Percentiles rank a stretch among this genome's conserved stretches.
phyloP scores from a whole-genome alignment of 2,113 vertebrate species.

The Tetrao urogallus region DNA sequence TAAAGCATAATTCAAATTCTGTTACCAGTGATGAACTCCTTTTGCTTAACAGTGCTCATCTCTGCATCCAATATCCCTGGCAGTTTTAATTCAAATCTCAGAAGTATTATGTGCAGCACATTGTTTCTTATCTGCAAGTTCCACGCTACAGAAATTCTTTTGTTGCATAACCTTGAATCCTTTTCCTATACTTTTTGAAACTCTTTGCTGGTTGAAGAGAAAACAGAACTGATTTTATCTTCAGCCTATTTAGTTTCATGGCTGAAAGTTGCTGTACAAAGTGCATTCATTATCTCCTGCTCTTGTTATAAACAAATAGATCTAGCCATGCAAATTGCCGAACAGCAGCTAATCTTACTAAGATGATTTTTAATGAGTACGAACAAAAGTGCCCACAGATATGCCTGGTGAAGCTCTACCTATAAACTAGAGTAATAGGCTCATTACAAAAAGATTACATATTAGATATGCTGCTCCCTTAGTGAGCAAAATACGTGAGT shows the following conservation, averaged over 20 bases:
- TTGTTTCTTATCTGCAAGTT: conserved; percentile 60
- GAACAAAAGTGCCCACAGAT: conserved; percentile 56
- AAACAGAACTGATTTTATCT: conserved; percentile 35
- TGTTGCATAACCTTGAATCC: conserved; percentile 42
- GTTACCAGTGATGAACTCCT: conserved; percentile 39
- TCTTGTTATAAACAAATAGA: conserved; percentile 48
- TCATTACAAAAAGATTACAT: conserved; percentile 44
- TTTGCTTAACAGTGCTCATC: conserved; percentile 11
- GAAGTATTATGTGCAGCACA: conserved; percentile 44
- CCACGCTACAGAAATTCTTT: conserved; percentile 29
- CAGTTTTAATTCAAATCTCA: conserved; percentile 57
- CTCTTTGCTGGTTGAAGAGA: conserved; percentile 20
- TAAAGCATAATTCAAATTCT: conserved; percentile 60
- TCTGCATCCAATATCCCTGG: conserved; percentile 36
- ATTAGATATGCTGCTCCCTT: conserved; percentile 12
- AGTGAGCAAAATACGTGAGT: not conserved
- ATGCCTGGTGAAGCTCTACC: conserved; percentile 36
- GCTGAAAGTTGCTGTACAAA: not conserved
- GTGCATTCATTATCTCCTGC: conserved; percentile 15
- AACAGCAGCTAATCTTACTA: conserved; percentile 40
- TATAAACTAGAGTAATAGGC: conserved; percentile 41
- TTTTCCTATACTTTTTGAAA: conserved; percentile 23
- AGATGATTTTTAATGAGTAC: not conserved
- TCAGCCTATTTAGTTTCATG: not conserved
- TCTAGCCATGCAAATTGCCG: conserved; percentile 18